phyloP scores from a whole-genome alignment of 2,888 invertebrate species.

The Acanthopleura granulata region DNA sequence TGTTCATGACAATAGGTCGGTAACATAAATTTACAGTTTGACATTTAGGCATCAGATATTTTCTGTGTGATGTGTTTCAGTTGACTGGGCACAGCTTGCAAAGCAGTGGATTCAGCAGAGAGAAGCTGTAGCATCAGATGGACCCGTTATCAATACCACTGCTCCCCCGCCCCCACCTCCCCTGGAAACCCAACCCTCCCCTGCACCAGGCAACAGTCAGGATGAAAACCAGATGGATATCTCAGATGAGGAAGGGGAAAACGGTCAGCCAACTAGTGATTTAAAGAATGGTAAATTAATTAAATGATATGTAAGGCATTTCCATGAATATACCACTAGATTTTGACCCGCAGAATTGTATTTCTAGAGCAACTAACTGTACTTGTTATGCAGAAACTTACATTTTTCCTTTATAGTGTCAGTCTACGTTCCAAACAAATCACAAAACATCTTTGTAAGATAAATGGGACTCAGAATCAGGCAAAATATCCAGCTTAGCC shows the following conservation, averaged over 20 bases:
- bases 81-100: constrained; percentile 96
- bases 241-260: constrained; percentile 45
- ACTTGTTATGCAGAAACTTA: too few relatives aligned
- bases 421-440: too few relatives aligned
- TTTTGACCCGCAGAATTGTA: too few relatives aligned
- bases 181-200: constrained; percentile 28
- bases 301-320: too few relatives aligned
- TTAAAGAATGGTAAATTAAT: not conserved
- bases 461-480: too few relatives aligned
- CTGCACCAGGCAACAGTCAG: not conserved
- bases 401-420: too few relatives aligned
- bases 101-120: constrained; percentile 89
- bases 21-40: not conserved
- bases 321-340: too few relatives aligned
- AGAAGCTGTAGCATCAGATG: constrained; percentile 52
- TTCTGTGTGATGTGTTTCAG: constrained; percentile 69
- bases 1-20: too few relatives aligned
- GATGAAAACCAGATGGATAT: constrained; percentile 55
- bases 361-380: too few relatives aligned
- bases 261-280: not conserved
- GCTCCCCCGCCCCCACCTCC: constrained; percentile 26
- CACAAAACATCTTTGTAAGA: too few relatives aligned
- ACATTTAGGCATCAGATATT: not conserved
- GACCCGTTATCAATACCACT: not conserved
- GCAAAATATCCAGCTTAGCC: too few relatives aligned